Base-by-base conservation (phyloP, 1,140 invertebrate genomes). In the Pseudomyrmex pallidus region DNA sequence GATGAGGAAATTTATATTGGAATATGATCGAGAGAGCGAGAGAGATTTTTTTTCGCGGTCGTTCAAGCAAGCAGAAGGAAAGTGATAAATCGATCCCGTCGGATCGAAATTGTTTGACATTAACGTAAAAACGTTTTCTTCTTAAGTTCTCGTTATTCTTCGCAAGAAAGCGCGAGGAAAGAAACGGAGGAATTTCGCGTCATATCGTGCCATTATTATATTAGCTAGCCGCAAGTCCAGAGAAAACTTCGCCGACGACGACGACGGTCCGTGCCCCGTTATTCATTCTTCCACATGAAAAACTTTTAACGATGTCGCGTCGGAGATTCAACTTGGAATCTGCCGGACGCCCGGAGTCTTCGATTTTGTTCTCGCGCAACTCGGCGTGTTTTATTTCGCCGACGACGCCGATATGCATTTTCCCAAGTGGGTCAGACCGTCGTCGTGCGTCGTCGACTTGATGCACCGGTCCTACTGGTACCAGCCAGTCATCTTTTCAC, bases 171-270 rank as follows among this genome's bases (percentile, higher is more conserved):
- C 22, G 15, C 5, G 1, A n/a, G n/a, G 1, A 3, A 15, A 5
- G 13, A 20, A 66, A 48, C 35, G 35, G 8, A 44, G 44, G 44
- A 78, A 70, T 44, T 78, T 78, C 35, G 9, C 61, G 13, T 68
- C 59, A 35, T 35, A 50, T 48, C 52, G 66, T 61, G 22, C 56
- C 22, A 5, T 72, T 80, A 80, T 72, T 78, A 61, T 72, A 80
- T 80, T 72, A 72, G 22, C 67, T 5, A 10, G 64, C 13, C 15
- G 22, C 44, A 56, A 72, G 15, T 59, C 17, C 44, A 13, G 12
- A 35, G 35, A 35, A 35, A 80, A 80, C 66, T 80, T 80, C 2
- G 56, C 12, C 66, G 15, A 17, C 62, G 17, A 66, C 66, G 15
- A 17, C 62, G 17, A 66, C 8, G 56, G 35, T 35, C 64, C 17